Base-by-base conservation (phyloP, 2,888 invertebrate species). In the Diarsia dahlii region DNA sequence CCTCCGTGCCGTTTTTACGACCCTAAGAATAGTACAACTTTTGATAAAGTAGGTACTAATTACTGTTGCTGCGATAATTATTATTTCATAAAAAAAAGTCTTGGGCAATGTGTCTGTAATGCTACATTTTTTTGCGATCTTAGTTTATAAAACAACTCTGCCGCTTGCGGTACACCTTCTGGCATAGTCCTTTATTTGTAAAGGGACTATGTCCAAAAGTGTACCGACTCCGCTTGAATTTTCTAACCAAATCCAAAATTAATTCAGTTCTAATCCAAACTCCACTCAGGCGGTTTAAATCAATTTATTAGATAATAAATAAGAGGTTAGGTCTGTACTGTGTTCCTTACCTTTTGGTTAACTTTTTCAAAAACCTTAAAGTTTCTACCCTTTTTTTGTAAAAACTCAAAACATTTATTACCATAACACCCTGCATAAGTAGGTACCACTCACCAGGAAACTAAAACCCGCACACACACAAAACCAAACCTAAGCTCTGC, bases 401-500 rank as follows among this genome's bases (percentile, higher is more conserved):
- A n/a, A n/a, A n/a, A 28, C 28, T 28, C 28, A 39, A 6, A 39
- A 39, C 8, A 39, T 1, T 39, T 20, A 71, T 23, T n/a, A 28
- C 4, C 2, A n/a, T 18, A 34, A 50, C 28, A 8, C 20, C 45
- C 72, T 50, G 50, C 18, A 6, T 28, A 8, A 48, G 13, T 28
- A 8, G 13, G 13, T 13, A 15, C 48, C 6, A 39, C 8, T 6
- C 12, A n/a, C n/a, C 28, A 28, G 18, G 10, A 68, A 56, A 20
- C 15, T 39, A 39, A 54, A 20, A 28, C 54, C 34, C 15, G 9
- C 4, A 20, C 63, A n/a, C n/a, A 74, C 28, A 5, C 23, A 3
- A 52, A n/a, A 39, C 28, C 9, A 65, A 71, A n/a, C 23, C 58
- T 62, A 62, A 62, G n/a, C 6, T 56, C 28, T 69, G 45, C 52